A percentile compares a stretch with the other conserved stretches of the same genome.
Evolutionary conservation across 2,888 invertebrate genomes (phyloP).

Genomic region (Acleris laterana): DNA sequence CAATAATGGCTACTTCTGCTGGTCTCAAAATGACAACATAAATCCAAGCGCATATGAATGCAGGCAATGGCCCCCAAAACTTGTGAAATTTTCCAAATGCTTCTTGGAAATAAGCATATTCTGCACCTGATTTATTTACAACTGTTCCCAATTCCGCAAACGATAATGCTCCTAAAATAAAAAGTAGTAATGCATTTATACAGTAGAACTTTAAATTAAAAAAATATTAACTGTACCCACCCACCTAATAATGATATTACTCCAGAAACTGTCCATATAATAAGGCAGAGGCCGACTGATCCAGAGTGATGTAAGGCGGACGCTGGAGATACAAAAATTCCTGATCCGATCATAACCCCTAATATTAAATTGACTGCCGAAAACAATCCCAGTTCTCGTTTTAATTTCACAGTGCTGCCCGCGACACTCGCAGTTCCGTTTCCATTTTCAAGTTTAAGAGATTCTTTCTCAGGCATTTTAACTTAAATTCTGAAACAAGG

Average conservation of each 20-base stretch:
- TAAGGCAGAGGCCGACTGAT: constrained; percentile 90
- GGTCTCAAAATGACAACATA: constrained; percentile 90
- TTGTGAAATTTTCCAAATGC: constrained; percentile 87
- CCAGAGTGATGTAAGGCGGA: constrained; percentile 90
- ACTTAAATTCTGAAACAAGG: constrained; percentile 50
- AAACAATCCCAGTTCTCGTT: constrained; percentile 90
- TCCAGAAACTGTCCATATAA: constrained; percentile 92
- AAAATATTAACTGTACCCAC: no score
- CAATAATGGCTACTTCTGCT: constrained; percentile 91
- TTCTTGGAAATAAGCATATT: constrained; percentile 91
- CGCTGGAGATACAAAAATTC: constrained; percentile 93
- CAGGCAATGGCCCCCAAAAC: constrained; percentile 89
- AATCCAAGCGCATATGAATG: constrained; percentile 91
- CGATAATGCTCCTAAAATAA: constrained; percentile 88
- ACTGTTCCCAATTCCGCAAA: constrained; percentile 93
- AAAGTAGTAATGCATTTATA: not conserved
- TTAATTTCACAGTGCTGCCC: constrained; percentile 85
- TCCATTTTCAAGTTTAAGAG: constrained; percentile 49
- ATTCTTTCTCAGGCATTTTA: constrained; percentile 58
- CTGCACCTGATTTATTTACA: constrained; percentile 91
- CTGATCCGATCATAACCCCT: constrained; percentile 96
- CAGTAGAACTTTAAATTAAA: not conserved
- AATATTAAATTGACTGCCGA: constrained; percentile 93
- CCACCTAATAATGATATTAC: constrained; percentile 91
- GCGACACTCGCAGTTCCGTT: constrained; percentile 49